Evolutionary conservation across 2,113 vertebrate species (phyloP).

Genomic region (Himantopus leucocephalus): DNA sequence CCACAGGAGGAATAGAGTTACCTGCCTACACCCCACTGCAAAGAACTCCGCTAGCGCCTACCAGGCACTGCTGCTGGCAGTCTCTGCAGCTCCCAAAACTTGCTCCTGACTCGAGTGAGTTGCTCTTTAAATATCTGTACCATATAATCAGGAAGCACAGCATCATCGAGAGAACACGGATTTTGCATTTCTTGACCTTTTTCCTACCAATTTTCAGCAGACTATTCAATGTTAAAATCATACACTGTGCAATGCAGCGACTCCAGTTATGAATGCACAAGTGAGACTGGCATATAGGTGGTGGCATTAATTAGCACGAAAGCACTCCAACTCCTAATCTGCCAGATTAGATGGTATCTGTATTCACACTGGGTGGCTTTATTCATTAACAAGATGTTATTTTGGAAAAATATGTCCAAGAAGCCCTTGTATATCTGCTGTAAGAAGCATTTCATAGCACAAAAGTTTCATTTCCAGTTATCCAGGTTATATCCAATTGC

Average conservation of each 20-base stretch:
- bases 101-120: neutral
- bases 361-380: neutral
- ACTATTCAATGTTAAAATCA: neutral
- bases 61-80: neutral
- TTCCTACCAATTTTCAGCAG: slow-evolving; percentile 31
- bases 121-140: slow-evolving; percentile 9
- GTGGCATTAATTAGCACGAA: neutral
- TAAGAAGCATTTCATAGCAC: neutral
- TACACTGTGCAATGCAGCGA: accelerated
- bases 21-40: neutral
- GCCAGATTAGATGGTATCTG: neutral
- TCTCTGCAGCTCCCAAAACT: neutral
- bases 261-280: neutral
- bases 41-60: neutral
- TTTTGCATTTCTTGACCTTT: slow-evolving; percentile 62
- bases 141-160: neutral
- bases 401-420: neutral
- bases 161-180: neutral
- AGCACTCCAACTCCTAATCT: neutral
- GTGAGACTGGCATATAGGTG: neutral
- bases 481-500: neutral
- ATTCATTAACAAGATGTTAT: neutral
- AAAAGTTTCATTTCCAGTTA: neutral
- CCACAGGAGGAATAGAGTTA: neutral
- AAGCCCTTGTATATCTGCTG: neutral